A percentile compares a stretch with the other conserved stretches of the same genome.
Evolutionary conservation across 2,888 invertebrate species (phyloP).

Genomic region (Macrostomum cliftonense): DNA sequence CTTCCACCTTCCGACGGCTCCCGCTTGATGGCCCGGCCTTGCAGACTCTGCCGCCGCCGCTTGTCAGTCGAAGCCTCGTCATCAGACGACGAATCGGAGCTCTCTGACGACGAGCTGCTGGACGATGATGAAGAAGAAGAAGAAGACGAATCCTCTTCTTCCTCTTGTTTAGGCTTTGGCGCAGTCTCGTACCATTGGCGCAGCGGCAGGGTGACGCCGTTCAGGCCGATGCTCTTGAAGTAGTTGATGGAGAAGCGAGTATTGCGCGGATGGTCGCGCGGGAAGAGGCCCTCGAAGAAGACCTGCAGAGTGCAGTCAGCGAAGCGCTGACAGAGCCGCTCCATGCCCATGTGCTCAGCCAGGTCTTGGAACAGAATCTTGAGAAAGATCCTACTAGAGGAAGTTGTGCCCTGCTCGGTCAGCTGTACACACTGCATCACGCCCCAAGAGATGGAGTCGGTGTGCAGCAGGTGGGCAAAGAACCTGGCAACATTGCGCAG

Average conservation of each 20-base stretch:
- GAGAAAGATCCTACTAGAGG: conserved; percentile 86
- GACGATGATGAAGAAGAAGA: neutral
- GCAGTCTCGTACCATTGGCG: conserved; percentile 5
- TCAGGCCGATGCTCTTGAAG: conserved; percentile 85
- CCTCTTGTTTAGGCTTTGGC: neutral
- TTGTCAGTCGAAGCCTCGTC: no score
- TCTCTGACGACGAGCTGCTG: neutral
- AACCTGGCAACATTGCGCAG: conserved; percentile 86
- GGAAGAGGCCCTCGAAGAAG: conserved; percentile 76
- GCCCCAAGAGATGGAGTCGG: conserved; percentile 87
- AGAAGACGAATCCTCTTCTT: neutral
- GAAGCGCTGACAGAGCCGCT: conserved; percentile 67
- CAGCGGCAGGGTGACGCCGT: conserved; percentile 54
- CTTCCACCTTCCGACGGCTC: no score
- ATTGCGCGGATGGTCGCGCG: conserved; percentile 81
- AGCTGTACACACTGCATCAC: conserved; percentile 61
- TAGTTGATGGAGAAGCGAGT: conserved; percentile 93
- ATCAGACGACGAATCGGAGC: neutral
- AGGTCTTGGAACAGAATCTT: conserved; percentile 85
- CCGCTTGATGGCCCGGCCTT: no score
- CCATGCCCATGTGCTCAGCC: conserved; percentile 81
- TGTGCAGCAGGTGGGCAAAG: conserved; percentile 80
- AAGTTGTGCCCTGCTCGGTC: conserved; percentile 90
- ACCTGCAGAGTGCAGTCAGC: conserved; percentile 70
- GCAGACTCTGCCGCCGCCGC: no score